Evolutionary conservation across 2,888 invertebrate species (phyloP).

Genomic region (Caradrina kadenii): DNA sequence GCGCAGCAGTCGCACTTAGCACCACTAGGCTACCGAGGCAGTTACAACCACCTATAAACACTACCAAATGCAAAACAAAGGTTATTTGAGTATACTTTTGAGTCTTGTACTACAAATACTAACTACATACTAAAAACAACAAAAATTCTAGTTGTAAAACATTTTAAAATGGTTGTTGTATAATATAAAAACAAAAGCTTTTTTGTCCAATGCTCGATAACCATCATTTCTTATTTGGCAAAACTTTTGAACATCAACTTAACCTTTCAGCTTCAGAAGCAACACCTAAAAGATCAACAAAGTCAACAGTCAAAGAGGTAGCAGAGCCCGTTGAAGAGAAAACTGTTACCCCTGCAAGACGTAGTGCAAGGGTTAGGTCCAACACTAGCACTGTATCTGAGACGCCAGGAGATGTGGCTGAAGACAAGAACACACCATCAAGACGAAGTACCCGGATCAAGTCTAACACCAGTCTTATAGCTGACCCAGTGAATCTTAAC

Average conservation of each 20-base stretch:
- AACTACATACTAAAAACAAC: too few species aligned
- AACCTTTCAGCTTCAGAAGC: slow-evolving; percentile 68
- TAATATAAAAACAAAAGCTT: too few species aligned
- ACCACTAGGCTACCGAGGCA: too few species aligned
- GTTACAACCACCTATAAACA: too few species aligned
- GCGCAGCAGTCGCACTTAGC: too few species aligned
- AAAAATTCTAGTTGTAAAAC: too few species aligned
- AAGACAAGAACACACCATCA: slow-evolving; percentile 74
- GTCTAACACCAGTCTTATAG: slow-evolving; percentile 73
- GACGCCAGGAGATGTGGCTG: slow-evolving; percentile 64
- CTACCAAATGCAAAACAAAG: too few species aligned
- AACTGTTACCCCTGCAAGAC: slow-evolving; percentile 79
- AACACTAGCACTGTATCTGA: slow-evolving; percentile 81
- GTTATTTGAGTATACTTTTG: too few species aligned
- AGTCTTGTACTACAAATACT: too few species aligned
- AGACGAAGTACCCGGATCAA: slow-evolving; percentile 74
- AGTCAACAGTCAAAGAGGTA: slow-evolving; percentile 73
- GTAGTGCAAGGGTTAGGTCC: slow-evolving; percentile 79
- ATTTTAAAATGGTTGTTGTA: too few species aligned
- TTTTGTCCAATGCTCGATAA: too few species aligned
- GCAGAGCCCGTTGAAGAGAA: slow-evolving; percentile 73
- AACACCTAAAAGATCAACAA: slow-evolving; percentile 72
- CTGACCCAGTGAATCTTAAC: slow-evolving; percentile 74
- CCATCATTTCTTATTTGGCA: neutral
- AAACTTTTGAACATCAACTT: neutral